Evolutionary conservation across 2,888 invertebrate species (phyloP).

Genomic region (Pterostichus niger): DNA sequence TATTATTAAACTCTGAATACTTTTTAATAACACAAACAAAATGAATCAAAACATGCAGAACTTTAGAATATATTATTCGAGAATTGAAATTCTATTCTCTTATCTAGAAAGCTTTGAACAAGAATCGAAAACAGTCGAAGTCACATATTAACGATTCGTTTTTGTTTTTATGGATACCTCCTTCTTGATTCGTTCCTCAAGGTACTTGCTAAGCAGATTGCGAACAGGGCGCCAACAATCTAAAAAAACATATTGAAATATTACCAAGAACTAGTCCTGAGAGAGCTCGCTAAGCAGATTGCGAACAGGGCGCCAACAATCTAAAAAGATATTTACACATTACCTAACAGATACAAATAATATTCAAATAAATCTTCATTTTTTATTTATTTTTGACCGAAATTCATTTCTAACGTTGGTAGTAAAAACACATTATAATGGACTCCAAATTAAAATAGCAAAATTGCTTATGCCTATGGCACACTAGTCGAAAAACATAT

Average conservation of each 20-base stretch:
- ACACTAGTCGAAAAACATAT: no score
- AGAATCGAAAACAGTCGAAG: conserved; percentile 12
- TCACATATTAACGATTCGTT: neutral
- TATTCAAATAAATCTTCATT: no score
- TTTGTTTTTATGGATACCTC: conserved; percentile 70
- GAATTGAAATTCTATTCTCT: conserved; percentile 17
- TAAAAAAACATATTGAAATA: conserved; percentile 77
- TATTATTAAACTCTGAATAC: conserved; percentile 42
- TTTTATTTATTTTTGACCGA: no score
- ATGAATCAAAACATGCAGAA: conserved; percentile 25
- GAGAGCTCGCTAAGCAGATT: conserved; percentile 92
- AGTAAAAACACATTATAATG: no score
- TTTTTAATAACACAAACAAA: conserved; percentile 43
- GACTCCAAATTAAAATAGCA: no score
- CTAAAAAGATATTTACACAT: no score
- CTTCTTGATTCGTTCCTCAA: conserved; percentile 91
- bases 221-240: conserved; percentile 90
- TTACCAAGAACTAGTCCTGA: conserved; percentile 79
- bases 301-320: conserved; percentile 90
- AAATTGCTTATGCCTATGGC: no score
- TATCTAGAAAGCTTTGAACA: conserved; percentile 43
- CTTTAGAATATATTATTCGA: conserved; percentile 52
- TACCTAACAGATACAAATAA: no score
- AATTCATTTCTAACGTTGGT: no score
- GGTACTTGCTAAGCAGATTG: conserved; percentile 92